A percentile compares a stretch with the other conserved stretches of the same genome.
These are phyloP conservation scores for Odiellus spinosus DNA, from an alignment of 2,888 invertebrate species.

Conservation along the genomic window DNA sequence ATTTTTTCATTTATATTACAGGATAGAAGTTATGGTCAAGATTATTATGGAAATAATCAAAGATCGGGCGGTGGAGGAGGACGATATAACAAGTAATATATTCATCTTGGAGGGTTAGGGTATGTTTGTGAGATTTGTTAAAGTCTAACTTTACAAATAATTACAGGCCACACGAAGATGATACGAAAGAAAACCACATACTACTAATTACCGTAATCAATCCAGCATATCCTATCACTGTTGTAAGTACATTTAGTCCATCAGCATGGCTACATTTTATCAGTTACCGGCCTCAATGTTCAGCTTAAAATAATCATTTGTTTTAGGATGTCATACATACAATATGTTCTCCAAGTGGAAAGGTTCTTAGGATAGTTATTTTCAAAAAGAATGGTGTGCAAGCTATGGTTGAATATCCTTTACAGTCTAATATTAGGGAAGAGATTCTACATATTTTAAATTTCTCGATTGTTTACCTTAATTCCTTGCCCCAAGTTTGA, in stretches of 20 bases:
- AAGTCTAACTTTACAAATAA: too few species aligned
- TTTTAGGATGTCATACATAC: constrained; percentile 83
- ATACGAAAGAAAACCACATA: constrained; percentile 85
- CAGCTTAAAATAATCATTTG: too few species aligned
- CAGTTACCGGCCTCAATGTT: neutral
- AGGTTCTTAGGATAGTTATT: constrained; percentile 91
- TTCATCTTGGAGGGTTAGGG: too few species aligned
- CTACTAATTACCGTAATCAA: constrained; percentile 93
- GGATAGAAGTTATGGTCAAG: too few species aligned
- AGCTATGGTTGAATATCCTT: constrained; percentile 99
- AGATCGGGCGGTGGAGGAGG: too few species aligned
- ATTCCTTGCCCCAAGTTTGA: constrained; percentile 64
- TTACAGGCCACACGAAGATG: constrained; percentile 23
- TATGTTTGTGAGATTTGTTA: too few species aligned
- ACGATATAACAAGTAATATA: too few species aligned
- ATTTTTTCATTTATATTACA: too few species aligned
- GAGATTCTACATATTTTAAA: too few species aligned
- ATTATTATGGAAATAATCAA: too few species aligned
- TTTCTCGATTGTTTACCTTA: too few species aligned
- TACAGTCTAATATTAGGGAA: too few species aligned
- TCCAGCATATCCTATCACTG: constrained; percentile 96
- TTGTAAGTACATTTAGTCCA: constrained; percentile 54
- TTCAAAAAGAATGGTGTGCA: constrained; percentile 98
- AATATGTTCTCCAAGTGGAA: constrained; percentile 85
- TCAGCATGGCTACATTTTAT: neutral